Base-by-base conservation (phyloP, 92 coral and sea anemone genomes). In the Bergia puertoricense region DNA sequence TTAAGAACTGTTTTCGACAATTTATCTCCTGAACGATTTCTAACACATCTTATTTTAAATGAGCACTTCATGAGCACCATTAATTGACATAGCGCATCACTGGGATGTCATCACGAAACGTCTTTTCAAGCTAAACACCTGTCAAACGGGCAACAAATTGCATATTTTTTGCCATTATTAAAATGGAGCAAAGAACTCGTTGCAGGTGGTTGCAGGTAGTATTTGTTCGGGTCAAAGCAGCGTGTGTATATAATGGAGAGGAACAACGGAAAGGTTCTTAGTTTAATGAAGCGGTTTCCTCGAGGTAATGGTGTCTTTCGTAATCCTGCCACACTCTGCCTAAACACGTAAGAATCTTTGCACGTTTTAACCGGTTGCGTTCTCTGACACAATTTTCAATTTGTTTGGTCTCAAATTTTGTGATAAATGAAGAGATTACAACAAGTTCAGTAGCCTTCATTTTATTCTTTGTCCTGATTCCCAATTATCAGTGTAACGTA, bases 141-240 rank as follows among this genome's bases (percentile, higher is more conserved):
- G 86, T 43, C 86, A 83, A 83, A 83, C 65, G 37, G 77, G 77
- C 67, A 82, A 82, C 51, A 76, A 18, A 76, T 76, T 42, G 80
- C 23, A 41, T 76, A 76, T 43, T 45, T 38, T 76, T 82, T 62
- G 57, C 86, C 8, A 23, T 65, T 15, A 40, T 42, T 69, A 44
- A 42, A 67, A 67, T 59, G 59, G n/a, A 51, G 69, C 18, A 62
- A 16, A 62, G 30, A 65, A 71, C 4, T 23, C 20, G 2, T 11
- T n/a, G 59, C 86, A 68, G 86, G 86, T 83, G 86, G 77, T 20
- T 22, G 41, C 86, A 83, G 86, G 86, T 83, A 67, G 4, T 45
- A 36, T 69, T 67, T 83, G 75, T 65, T 59, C 45, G 30, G 44
- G 50, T 43, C 15, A 67, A 82, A 22, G 51, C 66, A 44, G 20